Conservation (phyloP, 2,797 vertebrate species). For the Cephalopachus bancanus region DNA sequence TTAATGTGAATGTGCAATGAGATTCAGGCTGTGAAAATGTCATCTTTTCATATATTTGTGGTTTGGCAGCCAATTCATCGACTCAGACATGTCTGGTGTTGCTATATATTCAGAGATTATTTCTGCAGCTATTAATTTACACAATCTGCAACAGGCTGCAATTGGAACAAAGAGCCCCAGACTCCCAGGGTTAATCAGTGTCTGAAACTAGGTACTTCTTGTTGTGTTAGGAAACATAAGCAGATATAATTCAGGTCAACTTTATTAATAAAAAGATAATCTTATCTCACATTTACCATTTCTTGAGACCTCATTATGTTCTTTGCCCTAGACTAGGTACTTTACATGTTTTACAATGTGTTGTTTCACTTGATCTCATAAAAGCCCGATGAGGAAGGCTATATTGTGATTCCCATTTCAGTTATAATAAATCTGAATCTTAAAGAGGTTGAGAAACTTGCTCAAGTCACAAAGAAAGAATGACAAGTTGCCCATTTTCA, state of each 20-base stretch:
- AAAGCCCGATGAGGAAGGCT: background rate
- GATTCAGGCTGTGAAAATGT: background rate
- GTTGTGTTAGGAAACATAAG: background rate
- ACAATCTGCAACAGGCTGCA: background rate
- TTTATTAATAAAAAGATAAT: slow-evolving; percentile 10
- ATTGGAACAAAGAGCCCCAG: background rate
- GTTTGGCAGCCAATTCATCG: background rate
- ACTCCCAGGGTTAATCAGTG: background rate
- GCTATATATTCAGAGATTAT: background rate
- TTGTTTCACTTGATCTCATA: slow-evolving; percentile 28
- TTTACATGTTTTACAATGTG: background rate
- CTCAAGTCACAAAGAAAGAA: background rate
- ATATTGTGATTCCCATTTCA: slow-evolving; percentile 14
- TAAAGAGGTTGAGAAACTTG: background rate
- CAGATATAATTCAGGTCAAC: background rate
- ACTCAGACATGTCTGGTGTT: background rate
- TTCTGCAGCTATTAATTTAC: background rate
- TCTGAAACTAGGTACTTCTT: background rate
- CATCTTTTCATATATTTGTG: background rate
- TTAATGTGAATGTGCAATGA: background rate
- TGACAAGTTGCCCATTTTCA: background rate
- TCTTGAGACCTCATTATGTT: background rate
- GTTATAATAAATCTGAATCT: background rate
- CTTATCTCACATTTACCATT: background rate
- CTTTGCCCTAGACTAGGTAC: background rate